These are phyloP conservation scores for Euzophera pinguis DNA, from an alignment of 2,888 invertebrate genomes.

Conservation along the genomic window DNA sequence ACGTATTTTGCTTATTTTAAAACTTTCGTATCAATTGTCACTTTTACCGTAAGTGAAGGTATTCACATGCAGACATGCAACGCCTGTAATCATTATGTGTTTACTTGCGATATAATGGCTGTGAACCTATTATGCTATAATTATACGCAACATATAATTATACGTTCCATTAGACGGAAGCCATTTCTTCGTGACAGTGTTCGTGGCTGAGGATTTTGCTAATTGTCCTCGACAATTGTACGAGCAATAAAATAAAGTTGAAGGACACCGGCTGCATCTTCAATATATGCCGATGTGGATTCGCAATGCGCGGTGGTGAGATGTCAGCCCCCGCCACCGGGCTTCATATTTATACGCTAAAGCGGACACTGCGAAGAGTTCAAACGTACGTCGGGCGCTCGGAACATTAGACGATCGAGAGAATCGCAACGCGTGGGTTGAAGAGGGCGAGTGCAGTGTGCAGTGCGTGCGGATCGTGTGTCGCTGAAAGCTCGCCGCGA, in stretches of 20 bases:
- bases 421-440: constrained; percentile 74
- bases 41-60: constrained; percentile 9
- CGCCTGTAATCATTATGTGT: constrained; percentile 18
- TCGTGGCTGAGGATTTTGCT: constrained; percentile 62
- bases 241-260: constrained; percentile 74
- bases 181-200: constrained; percentile 52
- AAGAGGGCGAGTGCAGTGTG: constrained; percentile 78
- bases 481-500: constrained; percentile 76
- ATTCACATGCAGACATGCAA: constrained; percentile 5
- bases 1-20: not conserved
- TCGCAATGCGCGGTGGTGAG: constrained; percentile 71
- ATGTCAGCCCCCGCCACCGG: constrained; percentile 75
- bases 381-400: constrained; percentile 77
- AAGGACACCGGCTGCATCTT: constrained; percentile 75
- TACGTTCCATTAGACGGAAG: constrained; percentile 54
- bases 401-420: constrained; percentile 75
- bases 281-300: constrained; percentile 74
- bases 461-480: constrained; percentile 75
- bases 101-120: constrained; percentile 33
- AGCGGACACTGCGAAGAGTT: constrained; percentile 74
- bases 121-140: constrained; percentile 37
- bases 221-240: constrained; percentile 72
- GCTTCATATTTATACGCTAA: constrained; percentile 78
- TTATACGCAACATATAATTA: constrained; percentile 49
- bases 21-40: not conserved